These are phyloP conservation scores for Spheniscus mendiculus DNA, from an alignment of 2,113 vertebrate genomes.

Conservation along the genomic window DNA sequence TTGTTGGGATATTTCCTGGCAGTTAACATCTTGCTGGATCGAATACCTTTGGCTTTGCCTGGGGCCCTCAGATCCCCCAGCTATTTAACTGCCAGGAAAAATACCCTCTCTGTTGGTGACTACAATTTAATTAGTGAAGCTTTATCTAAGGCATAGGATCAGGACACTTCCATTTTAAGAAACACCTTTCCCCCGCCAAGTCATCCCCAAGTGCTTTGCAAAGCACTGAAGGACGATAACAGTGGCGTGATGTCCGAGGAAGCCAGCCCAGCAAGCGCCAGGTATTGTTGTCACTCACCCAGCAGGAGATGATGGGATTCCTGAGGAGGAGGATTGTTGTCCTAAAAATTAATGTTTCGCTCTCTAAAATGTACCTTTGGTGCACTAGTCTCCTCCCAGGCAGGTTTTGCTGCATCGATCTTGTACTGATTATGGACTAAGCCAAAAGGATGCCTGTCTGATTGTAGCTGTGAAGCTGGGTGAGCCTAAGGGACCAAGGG, in stretches of 20 bases:
- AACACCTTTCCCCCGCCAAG: slow-evolving; percentile 20
- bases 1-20: slow-evolving; percentile 33
- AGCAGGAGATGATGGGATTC: neutral
- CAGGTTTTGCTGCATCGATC: neutral
- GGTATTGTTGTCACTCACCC: neutral
- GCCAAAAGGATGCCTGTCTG: neutral
- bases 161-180: neutral
- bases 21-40: slow-evolving; percentile 31
- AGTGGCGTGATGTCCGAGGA: rapidly evolving
- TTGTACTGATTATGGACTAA: neutral
- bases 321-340: neutral
- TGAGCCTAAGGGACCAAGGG: neutral
- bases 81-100: slow-evolving; percentile 27
- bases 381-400: neutral
- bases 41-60: slow-evolving; percentile 17
- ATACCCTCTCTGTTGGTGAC: neutral
- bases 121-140: slow-evolving; percentile 23
- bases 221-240: neutral
- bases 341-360: neutral
- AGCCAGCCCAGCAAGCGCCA: neutral
- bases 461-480: neutral
- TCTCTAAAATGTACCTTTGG: neutral
- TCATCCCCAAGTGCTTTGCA: neutral
- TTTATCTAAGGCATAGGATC: neutral
- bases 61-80: neutral